These are phyloP conservation scores for Setipinna tenuifilis DNA, from an alignment of 2,797 vertebrate genomes.

Conservation along the genomic window DNA sequence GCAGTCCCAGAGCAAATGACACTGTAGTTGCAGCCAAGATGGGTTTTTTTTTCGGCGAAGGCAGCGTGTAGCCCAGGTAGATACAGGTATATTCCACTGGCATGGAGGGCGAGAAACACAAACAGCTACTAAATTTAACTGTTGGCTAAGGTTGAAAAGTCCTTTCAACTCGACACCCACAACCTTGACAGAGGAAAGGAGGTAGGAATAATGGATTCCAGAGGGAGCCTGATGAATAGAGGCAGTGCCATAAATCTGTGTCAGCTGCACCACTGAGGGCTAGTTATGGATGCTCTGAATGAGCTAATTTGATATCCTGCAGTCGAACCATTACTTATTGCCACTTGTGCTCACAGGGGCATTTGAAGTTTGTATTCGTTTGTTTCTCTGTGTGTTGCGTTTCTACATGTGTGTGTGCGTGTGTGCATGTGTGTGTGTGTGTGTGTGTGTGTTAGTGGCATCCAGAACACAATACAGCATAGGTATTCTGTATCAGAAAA, in stretches of 20 bases:
- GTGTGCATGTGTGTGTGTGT: not conserved
- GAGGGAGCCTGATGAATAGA: constrained; percentile 61
- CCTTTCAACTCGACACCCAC: constrained; percentile 53
- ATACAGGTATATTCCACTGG: not conserved
- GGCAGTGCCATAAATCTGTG: constrained; percentile 62
- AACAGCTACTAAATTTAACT: constrained; percentile 65
- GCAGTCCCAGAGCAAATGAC: constrained; percentile 40
- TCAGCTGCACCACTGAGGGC: constrained; percentile 55
- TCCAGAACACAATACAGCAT: not conserved
- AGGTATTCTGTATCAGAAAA: not conserved
- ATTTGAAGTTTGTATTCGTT: not conserved
- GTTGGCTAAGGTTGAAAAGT: constrained; percentile 54
- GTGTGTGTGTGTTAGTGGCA: not conserved
- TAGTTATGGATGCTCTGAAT: constrained; percentile 54
- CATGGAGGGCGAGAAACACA: constrained; percentile 57
- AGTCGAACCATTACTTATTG: constrained; percentile 55
- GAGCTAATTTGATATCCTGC: constrained; percentile 56
- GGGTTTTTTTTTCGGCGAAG: not conserved
- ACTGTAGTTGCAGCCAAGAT: not conserved
- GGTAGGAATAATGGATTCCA: constrained; percentile 68
- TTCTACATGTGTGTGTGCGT: not conserved
- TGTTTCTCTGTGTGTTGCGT: not conserved
- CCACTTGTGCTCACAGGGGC: constrained; percentile 36
- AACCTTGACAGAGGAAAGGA: constrained; percentile 63
- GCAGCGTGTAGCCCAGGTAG: not conserved